Evolutionary conservation across 2,797 vertebrate genomes (phyloP), one percentile per base, ranked within the genome.

Genomic region (Myiotriccus ornatus): DNA sequence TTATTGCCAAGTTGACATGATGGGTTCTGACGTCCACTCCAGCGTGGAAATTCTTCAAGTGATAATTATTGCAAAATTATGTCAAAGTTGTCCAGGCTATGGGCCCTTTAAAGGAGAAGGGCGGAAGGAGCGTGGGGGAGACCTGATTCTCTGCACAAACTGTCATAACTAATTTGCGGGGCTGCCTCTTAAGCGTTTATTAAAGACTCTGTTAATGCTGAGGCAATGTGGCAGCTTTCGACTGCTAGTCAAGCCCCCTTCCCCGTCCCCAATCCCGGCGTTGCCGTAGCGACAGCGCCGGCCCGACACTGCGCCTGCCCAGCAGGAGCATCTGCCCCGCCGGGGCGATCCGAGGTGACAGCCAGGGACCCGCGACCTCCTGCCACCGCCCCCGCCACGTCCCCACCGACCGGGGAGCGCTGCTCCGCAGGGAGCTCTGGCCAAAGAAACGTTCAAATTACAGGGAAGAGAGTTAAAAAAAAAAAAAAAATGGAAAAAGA

Each of bases 61-160:
- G 99, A 99, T 99, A 99, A 99, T 99, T 99, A 99, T 99, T 98
- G 98, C 96, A 95, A 98, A 99, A 99, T 99, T 98, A 99, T 99
- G 99, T 99, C 98, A 98, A 98, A 98, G 98, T 98, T 98, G 98
- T 99, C 98, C 98, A 98, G 97, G 97, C 98, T 98, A 52, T 95
- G 96, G 97, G 97, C 98, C 98, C 98, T 99, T 98, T 99, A 98
- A 98, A 98, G 95, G 98, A 97, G 97, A 97, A 98, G 98, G 99
- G 98, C 98, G 98, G 99, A 98, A 98, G 98, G 98, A 98, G 98
- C 98, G 98, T 98, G 98, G 96, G 96, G 95, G 97, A 97, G 97
- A 95, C 97, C 89, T 98, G 98, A 98, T 99, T 99, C 98, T 98
- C 98, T 98, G 98, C 98, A 98, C 98, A 98, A 97, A 98, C 99